Evolutionary conservation across 1,140 invertebrate species (phyloP), one percentile per base, ranked within the genome.

Genomic region (Meloidogyne exigua): DNA sequence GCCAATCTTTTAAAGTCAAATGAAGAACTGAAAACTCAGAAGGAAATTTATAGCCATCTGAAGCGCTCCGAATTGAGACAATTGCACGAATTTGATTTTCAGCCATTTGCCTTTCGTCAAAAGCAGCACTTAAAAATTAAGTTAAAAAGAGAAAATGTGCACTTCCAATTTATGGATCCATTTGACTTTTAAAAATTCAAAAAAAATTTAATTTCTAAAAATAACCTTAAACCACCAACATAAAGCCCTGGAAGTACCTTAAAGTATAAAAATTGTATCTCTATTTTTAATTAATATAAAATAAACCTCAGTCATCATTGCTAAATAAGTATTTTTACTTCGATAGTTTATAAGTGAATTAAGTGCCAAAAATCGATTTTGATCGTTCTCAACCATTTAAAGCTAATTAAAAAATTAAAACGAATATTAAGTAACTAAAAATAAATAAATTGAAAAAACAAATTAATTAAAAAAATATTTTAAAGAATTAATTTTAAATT

Each of bases 151-250:
- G n/a, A n/a, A n/a, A n/a, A n/a, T n/a, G n/a, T n/a, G n/a, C n/a
- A n/a, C n/a, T n/a, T n/a, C n/a, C n/a, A n/a, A n/a, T n/a, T n/a
- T n/a, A n/a, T n/a, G n/a, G n/a, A n/a, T n/a, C n/a, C n/a, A n/a
- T n/a, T n/a, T n/a, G n/a, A n/a, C n/a, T n/a, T n/a, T n/a, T n/a
- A n/a, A n/a, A n/a, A n/a, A n/a, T n/a, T n/a, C n/a, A n/a, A n/a
- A n/a, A n/a, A n/a, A n/a, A n/a, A n/a, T n/a, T n/a, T n/a, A n/a
- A n/a, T n/a, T 21, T 70, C n/a, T n/a, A 15, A 26, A n/a, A 42
- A n/a, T 73, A 7, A 73, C 72, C 72, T 62, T 32, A 73, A 13
- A 64, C 72, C 72, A 11, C 72, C 72, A 64, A 73, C 72, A 73
- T 57, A 73, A 39, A 73, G 72, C 2, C 57, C 57, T 9, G 72